Percentiles rank a stretch among this genome's conserved stretches.
These are phyloP conservation scores for Drosophila cardini DNA, from an alignment of 1,140 invertebrate genomes.

Conservation along the genomic window DNA sequence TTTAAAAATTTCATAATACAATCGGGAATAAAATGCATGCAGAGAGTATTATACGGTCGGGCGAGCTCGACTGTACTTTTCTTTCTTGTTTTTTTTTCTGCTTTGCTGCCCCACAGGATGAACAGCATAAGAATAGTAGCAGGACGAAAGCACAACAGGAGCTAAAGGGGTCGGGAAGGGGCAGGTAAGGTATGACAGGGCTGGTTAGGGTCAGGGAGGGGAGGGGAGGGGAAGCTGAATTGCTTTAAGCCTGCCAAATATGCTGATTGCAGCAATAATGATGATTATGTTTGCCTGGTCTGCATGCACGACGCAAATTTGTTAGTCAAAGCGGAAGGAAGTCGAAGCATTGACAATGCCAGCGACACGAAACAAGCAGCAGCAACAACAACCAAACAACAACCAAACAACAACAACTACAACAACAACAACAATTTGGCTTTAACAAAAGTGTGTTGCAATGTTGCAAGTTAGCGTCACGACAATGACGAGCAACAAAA, in stretches of 20 bases:
- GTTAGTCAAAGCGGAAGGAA: constrained; percentile 80
- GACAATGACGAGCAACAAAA: constrained; percentile 74
- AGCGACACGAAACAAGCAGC: constrained; percentile 67
- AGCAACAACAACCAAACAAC: constrained; percentile 25
- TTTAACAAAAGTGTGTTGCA: constrained; percentile 40
- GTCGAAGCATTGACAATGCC: constrained; percentile 81
- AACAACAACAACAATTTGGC: not conserved
- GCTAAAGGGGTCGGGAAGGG: not conserved
- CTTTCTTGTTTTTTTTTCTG: constrained; percentile 10
- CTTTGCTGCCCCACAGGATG: constrained; percentile 26
- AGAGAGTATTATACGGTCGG: too few relatives aligned
- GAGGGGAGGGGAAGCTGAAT: not conserved
- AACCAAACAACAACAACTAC: constrained; percentile 19
- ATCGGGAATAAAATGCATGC: too few relatives aligned
- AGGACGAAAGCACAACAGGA: constrained; percentile 1
- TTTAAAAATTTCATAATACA: too few relatives aligned
- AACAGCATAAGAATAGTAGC: constrained; percentile 25
- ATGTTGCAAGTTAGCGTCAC: constrained; percentile 38
- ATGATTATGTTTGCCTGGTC: constrained; percentile 79
- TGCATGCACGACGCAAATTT: constrained; percentile 80
- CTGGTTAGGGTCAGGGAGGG: not conserved
- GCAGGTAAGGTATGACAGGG: not conserved
- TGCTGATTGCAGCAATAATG: constrained; percentile 81
- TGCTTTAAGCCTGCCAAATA: constrained; percentile 74
- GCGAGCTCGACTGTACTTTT: too few relatives aligned